phyloP scores from a whole-genome alignment of 1,140 invertebrate genomes.

The Homarus americanus region DNA sequence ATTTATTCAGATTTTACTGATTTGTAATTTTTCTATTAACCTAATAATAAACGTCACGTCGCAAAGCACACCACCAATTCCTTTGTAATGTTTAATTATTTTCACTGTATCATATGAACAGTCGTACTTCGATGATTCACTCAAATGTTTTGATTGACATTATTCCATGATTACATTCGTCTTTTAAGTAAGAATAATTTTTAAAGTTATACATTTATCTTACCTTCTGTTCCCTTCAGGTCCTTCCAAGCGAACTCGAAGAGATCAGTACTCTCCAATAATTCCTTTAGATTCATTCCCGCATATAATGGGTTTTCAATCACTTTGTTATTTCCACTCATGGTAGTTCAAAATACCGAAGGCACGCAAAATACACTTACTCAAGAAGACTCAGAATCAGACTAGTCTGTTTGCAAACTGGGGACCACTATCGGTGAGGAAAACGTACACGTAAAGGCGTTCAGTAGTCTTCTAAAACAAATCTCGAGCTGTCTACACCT shows the following conservation, averaged over 20 bases:
- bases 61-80: neutral
- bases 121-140: neutral
- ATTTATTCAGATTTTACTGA: too few relatives aligned
- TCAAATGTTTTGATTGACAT: neutral
- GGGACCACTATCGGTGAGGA: neutral
- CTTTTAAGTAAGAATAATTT: neutral
- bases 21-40: too few relatives aligned
- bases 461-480: neutral
- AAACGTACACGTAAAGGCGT: neutral
- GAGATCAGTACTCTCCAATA: slow-evolving; percentile 42
- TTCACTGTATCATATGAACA: neutral
- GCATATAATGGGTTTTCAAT: slow-evolving; percentile 51
- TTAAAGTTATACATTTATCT: neutral
- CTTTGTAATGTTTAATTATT: neutral
- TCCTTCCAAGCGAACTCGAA: slow-evolving; percentile 42
- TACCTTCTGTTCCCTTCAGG: slow-evolving; percentile 58
- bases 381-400: neutral
- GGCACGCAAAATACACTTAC: neutral
- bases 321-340: slow-evolving; percentile 29
- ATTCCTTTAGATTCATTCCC: slow-evolving; percentile 48
- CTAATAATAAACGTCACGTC: neutral
- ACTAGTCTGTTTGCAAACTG: slow-evolving; percentile 27
- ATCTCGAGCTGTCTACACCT: neutral
- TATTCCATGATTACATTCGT: neutral
- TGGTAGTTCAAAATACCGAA: neutral